Evolutionary conservation across 2,888 invertebrate species (phyloP).

Genomic region (Dasypolia templi): DNA sequence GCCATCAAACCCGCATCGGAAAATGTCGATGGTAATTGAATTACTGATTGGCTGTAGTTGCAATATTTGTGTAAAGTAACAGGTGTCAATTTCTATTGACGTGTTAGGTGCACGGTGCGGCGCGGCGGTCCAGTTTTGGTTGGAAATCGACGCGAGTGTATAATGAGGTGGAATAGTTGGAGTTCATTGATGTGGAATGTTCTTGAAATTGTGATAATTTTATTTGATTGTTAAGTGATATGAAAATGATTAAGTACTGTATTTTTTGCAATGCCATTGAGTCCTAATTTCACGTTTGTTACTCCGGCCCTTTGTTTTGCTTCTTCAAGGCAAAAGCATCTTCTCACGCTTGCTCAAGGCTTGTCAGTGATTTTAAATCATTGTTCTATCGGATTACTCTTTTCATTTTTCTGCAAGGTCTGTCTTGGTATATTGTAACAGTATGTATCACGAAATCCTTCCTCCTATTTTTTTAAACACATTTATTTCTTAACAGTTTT

Average conservation of each 20-base stretch:
- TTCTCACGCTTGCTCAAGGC: neutral
- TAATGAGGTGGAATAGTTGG: slow-evolving; percentile 2
- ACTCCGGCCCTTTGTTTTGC: no score
- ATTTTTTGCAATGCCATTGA: no score
- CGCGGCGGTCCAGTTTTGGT: slow-evolving; percentile 18
- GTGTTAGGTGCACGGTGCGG: slow-evolving; percentile 32
- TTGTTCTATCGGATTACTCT: no score
- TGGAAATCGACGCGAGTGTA: slow-evolving; percentile 22
- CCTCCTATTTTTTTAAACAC: no score
- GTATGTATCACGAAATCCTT: no score
- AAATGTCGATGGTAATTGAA: slow-evolving; percentile 85
- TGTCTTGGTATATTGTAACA: no score
- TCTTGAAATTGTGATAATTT: neutral
- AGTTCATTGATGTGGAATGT: slow-evolving; percentile 14
- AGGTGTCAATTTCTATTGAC: slow-evolving; percentile 78
- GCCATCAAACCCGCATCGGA: slow-evolving; percentile 73
- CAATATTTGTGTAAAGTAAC: slow-evolving; percentile 76
- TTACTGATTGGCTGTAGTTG: slow-evolving; percentile 79
- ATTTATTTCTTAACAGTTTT: neutral
- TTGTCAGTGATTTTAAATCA: no score
- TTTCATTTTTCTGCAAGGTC: no score
- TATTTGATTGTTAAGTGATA: neutral
- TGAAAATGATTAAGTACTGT: no score
- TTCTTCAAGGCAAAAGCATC: no score
- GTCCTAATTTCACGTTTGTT: no score